A percentile compares a stretch with the other conserved stretches of the same genome.
These are phyloP conservation scores for Euplagia quadripunctaria DNA, from an alignment of 2,888 invertebrate genomes.

Conservation along the genomic window DNA sequence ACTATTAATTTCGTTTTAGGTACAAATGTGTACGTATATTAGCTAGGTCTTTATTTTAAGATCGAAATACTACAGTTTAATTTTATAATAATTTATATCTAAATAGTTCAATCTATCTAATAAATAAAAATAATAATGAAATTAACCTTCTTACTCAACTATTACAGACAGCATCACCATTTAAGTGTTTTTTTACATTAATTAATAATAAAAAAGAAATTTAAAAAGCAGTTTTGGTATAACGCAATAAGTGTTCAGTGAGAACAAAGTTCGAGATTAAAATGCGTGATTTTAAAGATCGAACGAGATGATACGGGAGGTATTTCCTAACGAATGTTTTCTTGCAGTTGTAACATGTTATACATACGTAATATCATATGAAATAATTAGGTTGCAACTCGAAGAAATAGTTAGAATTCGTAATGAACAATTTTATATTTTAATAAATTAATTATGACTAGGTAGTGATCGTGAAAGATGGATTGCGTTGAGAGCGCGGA, in stretches of 20 bases:
- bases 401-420: constrained; percentile 10
- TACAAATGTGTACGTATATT: no score
- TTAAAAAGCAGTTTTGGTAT: constrained; percentile 43
- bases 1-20: no score
- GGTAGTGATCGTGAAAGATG: constrained; percentile 6
- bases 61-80: background rate
- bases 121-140: background rate
- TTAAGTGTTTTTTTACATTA: constrained; percentile 43
- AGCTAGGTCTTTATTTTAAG: background rate
- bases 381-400: constrained; percentile 45
- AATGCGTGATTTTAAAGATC: constrained; percentile 49
- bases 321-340: constrained; percentile 53
- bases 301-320: constrained; percentile 43
- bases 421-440: constrained; percentile 7
- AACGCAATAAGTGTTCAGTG: constrained; percentile 40
- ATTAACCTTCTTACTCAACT: background rate
- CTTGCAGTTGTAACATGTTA: constrained; percentile 31
- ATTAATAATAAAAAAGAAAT: constrained; percentile 48
- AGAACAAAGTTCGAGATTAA: constrained; percentile 44
- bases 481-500: background rate
- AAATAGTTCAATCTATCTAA: background rate
- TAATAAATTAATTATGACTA: constrained; percentile 1
- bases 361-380: constrained; percentile 40
- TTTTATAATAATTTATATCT: background rate
- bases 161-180: background rate